Conservation (phyloP, 2,888 invertebrate genomes). For the Xanthia icteritia region DNA sequence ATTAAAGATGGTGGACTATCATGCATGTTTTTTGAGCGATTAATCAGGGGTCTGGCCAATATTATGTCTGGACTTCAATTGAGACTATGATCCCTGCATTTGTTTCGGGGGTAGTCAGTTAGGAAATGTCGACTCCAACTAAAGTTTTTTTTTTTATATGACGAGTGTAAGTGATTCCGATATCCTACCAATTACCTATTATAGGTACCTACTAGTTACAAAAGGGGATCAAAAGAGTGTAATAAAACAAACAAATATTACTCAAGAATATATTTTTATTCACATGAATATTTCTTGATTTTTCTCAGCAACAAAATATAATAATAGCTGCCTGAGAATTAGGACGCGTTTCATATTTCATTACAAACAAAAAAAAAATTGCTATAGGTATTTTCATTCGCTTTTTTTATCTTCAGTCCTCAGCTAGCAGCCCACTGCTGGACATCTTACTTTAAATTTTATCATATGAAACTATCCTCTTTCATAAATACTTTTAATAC, state of each 20-base stretch:
- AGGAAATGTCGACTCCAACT: too few species aligned
- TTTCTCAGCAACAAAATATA: not conserved
- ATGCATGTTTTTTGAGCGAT: not conserved
- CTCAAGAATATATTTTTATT: not conserved
- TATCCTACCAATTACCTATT: not conserved
- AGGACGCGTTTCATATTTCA: not conserved
- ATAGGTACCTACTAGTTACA: not conserved
- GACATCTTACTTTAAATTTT: too few species aligned
- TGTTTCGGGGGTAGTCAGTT: too few species aligned
- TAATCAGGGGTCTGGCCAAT: not conserved
- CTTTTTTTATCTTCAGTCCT: too few species aligned
- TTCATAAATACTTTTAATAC: too few species aligned
- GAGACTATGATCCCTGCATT: not conserved
- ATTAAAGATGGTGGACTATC: not conserved
- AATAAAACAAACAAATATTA: not conserved
- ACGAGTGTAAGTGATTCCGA: not conserved
- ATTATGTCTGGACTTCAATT: not conserved
- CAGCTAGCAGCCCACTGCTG: too few species aligned
- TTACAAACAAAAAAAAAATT: not conserved
- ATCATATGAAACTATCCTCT: too few species aligned
- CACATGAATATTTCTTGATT: not conserved
- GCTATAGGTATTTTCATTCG: too few species aligned
- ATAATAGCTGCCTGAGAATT: constrained; percentile 14
- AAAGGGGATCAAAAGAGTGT: not conserved
- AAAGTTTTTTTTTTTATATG: not conserved